Percentiles rank a stretch among this genome's conserved stretches.
These are phyloP conservation scores for Calidris pugnax DNA, from an alignment of 2,113 vertebrate genomes.

Conservation along the genomic window DNA sequence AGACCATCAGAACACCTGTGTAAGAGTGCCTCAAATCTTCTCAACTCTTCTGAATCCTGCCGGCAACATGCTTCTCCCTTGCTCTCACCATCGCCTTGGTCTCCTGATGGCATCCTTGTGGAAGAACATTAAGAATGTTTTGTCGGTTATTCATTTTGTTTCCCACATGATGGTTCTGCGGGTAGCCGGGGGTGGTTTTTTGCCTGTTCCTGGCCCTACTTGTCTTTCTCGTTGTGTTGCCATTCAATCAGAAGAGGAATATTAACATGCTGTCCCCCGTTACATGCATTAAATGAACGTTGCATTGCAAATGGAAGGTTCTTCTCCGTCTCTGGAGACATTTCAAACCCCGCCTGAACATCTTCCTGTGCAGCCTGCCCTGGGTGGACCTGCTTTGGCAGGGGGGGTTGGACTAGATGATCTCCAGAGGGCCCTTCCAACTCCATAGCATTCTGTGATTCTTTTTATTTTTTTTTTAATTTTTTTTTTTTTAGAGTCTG, in stretches of 20 bases:
- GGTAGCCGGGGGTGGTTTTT: neutral
- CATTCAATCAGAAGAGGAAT: neutral
- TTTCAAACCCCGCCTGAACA: no score
- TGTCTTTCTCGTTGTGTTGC: neutral
- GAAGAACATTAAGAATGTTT: neutral
- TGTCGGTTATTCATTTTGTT: neutral
- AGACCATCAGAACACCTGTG: neutral
- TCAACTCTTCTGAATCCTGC: neutral
- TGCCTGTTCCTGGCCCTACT: neutral
- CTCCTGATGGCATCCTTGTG: neutral
- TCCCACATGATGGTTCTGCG: neutral
- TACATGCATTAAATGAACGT: neutral
- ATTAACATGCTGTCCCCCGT: neutral
- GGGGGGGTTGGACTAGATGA: no score
- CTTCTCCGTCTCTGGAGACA: no score
- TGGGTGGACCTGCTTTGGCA: no score
- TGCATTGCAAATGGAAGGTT: neutral
- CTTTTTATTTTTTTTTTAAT: no score
- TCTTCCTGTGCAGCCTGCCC: no score
- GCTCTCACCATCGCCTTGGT: neutral
- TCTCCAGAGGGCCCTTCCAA: no score
- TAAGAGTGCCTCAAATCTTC: neutral
- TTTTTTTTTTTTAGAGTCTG: no score
- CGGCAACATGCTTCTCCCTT: fast-evolving
- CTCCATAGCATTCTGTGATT: no score